Percentiles rank a stretch among this genome's conserved stretches.
phyloP scores from a whole-genome alignment of 1,140 invertebrate species.

The Brachionus sp. region DNA sequence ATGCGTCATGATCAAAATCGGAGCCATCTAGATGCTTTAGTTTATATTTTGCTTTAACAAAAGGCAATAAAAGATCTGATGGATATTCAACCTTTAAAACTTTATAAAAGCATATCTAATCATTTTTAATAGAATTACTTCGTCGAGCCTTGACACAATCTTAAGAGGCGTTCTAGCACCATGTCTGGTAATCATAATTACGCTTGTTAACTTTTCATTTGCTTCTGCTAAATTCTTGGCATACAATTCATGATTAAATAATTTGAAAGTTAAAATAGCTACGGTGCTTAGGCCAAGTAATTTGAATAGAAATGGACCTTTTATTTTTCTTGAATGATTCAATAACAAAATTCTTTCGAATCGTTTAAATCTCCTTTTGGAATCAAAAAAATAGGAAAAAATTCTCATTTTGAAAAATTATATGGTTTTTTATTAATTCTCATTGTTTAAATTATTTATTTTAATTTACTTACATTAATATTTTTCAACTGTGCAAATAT shows the following conservation, averaged over 20 bases:
- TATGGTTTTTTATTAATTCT: no score
- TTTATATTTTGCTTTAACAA: conserved; percentile 20
- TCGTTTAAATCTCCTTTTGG: not conserved
- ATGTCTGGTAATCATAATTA: conserved; percentile 35
- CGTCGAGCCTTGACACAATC: conserved; percentile 1
- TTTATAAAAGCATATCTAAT: not conserved
- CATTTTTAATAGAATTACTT: not conserved
- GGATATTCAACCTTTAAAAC: conserved; percentile 5
- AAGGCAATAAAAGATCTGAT: conserved; percentile 7
- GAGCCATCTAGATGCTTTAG: conserved; percentile 17
- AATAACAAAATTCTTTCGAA: not conserved
- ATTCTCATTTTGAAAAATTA: not conserved
- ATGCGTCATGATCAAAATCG: conserved; percentile 36
- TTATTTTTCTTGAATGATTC: not conserved
- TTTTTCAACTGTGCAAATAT: no score
- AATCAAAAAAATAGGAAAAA: not conserved
- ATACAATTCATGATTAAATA: not conserved
- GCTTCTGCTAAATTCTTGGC: not conserved
- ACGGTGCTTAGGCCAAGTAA: not conserved
- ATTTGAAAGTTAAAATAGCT: not conserved
- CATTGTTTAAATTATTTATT: no score
- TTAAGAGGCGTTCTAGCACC: conserved; percentile 37
- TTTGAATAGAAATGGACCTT: not conserved
- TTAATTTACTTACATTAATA: no score
- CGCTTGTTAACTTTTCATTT: conserved; percentile 22